Base-by-base conservation (phyloP, 2,113 vertebrate species). In the Siniperca chuatsi region DNA sequence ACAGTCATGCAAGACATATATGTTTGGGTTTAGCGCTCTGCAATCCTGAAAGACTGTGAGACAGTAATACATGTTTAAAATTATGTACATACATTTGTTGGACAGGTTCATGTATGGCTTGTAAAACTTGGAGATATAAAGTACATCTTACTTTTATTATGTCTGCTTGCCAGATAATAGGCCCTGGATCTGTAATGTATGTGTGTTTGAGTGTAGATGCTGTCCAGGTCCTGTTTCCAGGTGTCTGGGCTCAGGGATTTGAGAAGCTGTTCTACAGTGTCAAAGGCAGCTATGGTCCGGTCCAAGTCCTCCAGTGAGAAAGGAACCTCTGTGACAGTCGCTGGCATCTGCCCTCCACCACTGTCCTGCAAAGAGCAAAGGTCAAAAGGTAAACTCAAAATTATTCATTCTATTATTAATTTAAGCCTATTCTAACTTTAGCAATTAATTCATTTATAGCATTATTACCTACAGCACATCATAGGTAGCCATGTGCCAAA, bases 201-300 rank as follows among this genome's bases (percentile, higher is more conserved):
- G 25, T 96, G 94, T 2, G 95, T 97, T 29, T 97, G 96, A 42
- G 96, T 95, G 90, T 97, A 98, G 60, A 99, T 94, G 89, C 94
- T 97, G 80, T 98, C 96, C 0, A 99, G 96, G 84, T 99, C 98
- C 72, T 98, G 96, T 90, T 95, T 97, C 98, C 98, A 99, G 1
- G 97, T 97, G 2, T 97, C 95, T 0, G 98, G 98, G 83, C 97
- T 97, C 60, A 99, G 96, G 85, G 97, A 95, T 85, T 92, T 96
- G 33, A 99, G 94, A 16, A 99, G 94, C 72, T 99, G 97, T 82
- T 99, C 98, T 78, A 99, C 96, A 0, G 98, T 99, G 84, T 98
- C 96, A 70, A 99, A 98, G 0, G 95, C 94, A 15, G 98, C 96
- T n/a, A 99, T 92, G 66, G 97, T 96, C 90, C 95, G 94, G 94